These are phyloP conservation scores for Alentia gelatinosa DNA, from an alignment of 2,888 invertebrate species.

Conservation along the genomic window DNA sequence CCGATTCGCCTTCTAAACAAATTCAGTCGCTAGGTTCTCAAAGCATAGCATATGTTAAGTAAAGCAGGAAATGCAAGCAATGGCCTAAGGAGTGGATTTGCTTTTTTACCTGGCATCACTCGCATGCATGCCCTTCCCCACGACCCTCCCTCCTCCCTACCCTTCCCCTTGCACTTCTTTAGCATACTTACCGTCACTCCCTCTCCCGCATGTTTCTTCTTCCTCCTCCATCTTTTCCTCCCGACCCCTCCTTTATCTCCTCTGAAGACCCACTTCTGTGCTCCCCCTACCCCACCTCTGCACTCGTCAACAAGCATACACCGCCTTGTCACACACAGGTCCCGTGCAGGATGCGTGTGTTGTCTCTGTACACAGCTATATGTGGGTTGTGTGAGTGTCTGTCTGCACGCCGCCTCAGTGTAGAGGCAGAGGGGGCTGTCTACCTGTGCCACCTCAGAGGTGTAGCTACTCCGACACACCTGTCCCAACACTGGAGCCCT, in stretches of 20 bases:
- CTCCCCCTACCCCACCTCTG: background rate
- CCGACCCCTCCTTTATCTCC: background rate
- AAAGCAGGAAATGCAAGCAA: no score
- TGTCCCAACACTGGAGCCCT: background rate
- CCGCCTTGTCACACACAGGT: background rate
- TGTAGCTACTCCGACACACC: background rate
- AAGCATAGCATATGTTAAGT: no score
- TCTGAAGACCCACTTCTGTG: background rate
- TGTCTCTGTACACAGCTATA: background rate
- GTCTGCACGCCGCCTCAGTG: no score
- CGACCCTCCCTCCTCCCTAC: background rate
- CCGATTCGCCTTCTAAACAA: no score
- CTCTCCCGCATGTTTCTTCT: background rate
- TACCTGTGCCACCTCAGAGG: background rate
- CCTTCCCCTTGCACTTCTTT: background rate
- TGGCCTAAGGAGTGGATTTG: no score
- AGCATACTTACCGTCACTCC: background rate
- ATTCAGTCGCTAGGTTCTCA: no score
- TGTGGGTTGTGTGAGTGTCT: no score
- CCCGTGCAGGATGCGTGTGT: conserved; percentile 1
- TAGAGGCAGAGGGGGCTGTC: background rate
- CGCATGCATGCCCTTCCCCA: background rate
- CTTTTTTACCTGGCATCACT: background rate
- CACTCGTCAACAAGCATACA: background rate
- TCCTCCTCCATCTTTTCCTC: background rate